Evolutionary conservation across 2,797 vertebrate genomes (phyloP).

Genomic region (Pristis pectinata): DNA sequence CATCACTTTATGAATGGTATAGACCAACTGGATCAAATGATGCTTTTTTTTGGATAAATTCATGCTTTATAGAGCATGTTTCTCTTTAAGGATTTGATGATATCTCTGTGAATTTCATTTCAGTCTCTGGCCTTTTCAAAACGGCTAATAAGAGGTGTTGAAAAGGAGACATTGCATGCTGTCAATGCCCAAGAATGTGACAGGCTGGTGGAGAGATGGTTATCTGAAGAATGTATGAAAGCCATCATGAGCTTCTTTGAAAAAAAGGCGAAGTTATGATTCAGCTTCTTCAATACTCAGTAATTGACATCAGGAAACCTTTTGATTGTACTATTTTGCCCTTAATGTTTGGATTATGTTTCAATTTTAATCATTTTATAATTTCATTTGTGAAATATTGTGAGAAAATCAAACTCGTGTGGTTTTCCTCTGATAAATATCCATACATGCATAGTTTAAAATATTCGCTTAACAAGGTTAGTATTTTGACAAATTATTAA

Average conservation of each 20-base stretch:
- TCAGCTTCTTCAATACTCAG: background rate
- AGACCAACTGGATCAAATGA: background rate
- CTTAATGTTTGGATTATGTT: background rate
- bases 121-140: conserved; percentile 75
- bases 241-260: conserved; percentile 75
- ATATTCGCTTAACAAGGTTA: background rate
- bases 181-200: conserved; percentile 70
- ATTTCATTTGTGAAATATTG: background rate
- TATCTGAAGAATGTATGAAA: conserved; percentile 70
- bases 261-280: conserved; percentile 72
- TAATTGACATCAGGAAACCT: background rate
- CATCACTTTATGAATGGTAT: background rate
- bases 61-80: background rate
- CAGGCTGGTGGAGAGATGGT: conserved; percentile 62
- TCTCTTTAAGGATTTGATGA: background rate
- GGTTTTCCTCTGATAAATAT: background rate
- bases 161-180: conserved; percentile 67
- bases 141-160: conserved; percentile 65
- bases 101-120: conserved; percentile 25
- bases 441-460: background rate
- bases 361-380: background rate
- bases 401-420: background rate
- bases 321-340: background rate
- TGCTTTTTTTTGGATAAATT: background rate
- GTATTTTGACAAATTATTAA: background rate